Evolutionary conservation across 92 coral and sea anemone species (phyloP).

Genomic region (Heteractis magnifica): DNA sequence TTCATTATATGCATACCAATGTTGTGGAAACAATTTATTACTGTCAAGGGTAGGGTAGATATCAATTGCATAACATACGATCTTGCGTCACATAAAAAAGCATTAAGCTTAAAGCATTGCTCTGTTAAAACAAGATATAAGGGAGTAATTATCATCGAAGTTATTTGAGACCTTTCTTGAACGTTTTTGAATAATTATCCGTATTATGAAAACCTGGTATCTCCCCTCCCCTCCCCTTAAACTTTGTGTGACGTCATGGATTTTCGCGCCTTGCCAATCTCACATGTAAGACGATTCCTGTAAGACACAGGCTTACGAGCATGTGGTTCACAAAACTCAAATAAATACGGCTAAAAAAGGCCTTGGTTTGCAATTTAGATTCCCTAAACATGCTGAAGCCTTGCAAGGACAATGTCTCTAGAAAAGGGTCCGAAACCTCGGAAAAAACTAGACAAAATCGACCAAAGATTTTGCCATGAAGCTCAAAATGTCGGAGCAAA

Average conservation of each 20-base stretch:
- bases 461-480: constrained; percentile 14
- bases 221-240: not conserved
- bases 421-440: constrained; percentile 17
- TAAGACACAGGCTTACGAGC: not conserved
- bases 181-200: not conserved
- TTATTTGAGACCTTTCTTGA: not conserved
- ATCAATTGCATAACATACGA: not conserved
- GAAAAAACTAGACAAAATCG: constrained; percentile 13
- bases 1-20: not conserved
- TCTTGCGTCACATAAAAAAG: not conserved
- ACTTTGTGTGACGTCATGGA: constrained; percentile 24
- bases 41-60: not conserved
- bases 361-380: not conserved
- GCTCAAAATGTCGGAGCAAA: constrained; percentile 24
- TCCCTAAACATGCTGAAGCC: constrained; percentile 26
- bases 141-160: not conserved
- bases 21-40: not conserved
- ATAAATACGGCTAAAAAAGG: constrained; percentile 9
- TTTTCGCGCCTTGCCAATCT: constrained; percentile 23
- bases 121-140: not conserved
- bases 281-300: too few species aligned
- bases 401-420: constrained; percentile 16
- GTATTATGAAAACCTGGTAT: not conserved
- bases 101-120: not conserved
- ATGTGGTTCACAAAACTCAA: not conserved